Percentiles rank a stretch among this genome's conserved stretches.
Evolutionary conservation across 2,113 vertebrate genomes (phyloP).

Genomic region (Chinchilla lanigera): DNA sequence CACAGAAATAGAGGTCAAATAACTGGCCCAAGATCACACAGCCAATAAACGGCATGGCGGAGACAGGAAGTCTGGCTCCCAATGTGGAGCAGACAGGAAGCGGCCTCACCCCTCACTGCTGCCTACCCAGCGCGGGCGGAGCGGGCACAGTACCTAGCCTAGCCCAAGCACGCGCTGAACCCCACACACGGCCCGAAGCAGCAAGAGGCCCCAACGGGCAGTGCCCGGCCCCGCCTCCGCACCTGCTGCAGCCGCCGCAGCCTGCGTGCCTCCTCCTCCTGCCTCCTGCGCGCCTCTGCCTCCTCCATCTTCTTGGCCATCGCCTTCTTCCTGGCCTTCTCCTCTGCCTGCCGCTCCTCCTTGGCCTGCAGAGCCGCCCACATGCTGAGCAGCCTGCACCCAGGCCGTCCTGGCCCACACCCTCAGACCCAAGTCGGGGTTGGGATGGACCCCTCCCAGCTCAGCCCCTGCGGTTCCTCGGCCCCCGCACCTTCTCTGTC

Average conservation of each 20-base stretch:
- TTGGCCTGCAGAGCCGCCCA: slow-evolving; percentile 82
- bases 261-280: slow-evolving; percentile 92
- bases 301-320: slow-evolving; percentile 93
- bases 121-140: neutral
- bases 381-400: neutral
- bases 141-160: neutral
- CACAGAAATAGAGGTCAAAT: neutral
- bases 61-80: neutral
- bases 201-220: too few relatives aligned
- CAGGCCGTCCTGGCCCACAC: neutral
- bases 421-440: too few relatives aligned
- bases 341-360: slow-evolving; percentile 92
- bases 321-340: slow-evolving; percentile 92
- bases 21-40: neutral
- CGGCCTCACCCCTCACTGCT: neutral
- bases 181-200: neutral
- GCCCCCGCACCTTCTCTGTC: slow-evolving; percentile 90
- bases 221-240: rapidly evolving
- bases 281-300: slow-evolving; percentile 89
- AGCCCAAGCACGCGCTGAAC: neutral
- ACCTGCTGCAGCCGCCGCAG: slow-evolving; percentile 92
- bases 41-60: neutral
- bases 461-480: neutral
- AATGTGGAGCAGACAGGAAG: neutral
- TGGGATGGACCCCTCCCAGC: neutral